Evolutionary conservation across 2,797 vertebrate genomes (phyloP).

Genomic region (Poecilia velifera): DNA sequence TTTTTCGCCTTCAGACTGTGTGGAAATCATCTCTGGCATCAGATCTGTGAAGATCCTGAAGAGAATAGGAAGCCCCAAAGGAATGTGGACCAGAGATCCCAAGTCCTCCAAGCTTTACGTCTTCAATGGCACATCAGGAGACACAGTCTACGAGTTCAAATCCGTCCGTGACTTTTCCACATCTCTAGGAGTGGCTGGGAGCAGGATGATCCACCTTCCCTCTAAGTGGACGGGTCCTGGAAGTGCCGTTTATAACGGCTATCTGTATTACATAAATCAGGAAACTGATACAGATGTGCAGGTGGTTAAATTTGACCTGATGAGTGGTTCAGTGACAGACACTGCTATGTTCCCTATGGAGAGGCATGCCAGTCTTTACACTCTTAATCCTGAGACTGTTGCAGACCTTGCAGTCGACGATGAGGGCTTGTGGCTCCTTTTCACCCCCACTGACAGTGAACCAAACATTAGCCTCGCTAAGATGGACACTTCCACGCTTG

Average conservation of each 20-base stretch:
- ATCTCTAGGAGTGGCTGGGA: conserved; percentile 78
- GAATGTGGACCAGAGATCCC: conserved; percentile 92
- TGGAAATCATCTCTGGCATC: conserved; percentile 89
- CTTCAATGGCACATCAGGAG: conserved; percentile 88
- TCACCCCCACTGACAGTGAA: conserved; percentile 85
- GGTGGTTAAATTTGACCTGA: conserved; percentile 91
- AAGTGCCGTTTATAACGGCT: conserved; percentile 86
- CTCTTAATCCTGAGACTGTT: conserved; percentile 86
- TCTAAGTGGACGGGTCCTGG: conserved; percentile 88
- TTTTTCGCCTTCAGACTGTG: conserved; percentile 80
- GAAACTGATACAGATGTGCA: conserved; percentile 83
- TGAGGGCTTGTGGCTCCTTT: conserved; percentile 94
- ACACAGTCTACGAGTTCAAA: conserved; percentile 86
- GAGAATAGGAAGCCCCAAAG: conserved; percentile 85
- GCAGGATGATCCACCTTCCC: conserved; percentile 85
- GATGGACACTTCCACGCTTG: conserved; percentile 89
- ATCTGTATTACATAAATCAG: conserved; percentile 88
- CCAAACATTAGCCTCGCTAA: conserved; percentile 92
- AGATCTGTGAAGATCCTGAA: conserved; percentile 96
- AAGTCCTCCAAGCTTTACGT: conserved; percentile 89
- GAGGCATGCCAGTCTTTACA: conserved; percentile 78
- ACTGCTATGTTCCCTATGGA: conserved; percentile 89
- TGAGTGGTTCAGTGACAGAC: conserved; percentile 85
- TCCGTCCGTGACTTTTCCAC: conserved; percentile 88
- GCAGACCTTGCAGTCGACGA: conserved; percentile 90